Evolutionary conservation across 2,797 vertebrate genomes (phyloP).

Genomic region (Eulemur albifrons): DNA sequence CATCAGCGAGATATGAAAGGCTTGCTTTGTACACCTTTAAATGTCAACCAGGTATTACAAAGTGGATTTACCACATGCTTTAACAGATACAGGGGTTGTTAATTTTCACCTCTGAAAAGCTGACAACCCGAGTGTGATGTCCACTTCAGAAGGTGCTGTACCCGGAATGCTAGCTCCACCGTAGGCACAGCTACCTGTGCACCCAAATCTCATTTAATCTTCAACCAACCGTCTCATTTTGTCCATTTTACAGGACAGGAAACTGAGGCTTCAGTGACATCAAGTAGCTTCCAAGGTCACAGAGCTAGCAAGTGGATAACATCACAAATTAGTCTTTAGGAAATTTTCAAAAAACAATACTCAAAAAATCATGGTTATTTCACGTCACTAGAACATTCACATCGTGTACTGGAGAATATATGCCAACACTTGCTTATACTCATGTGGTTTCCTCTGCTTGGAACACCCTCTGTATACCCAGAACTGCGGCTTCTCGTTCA

Average conservation of each 20-base stretch:
- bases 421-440: too few species aligned
- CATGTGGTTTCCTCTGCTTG: too few species aligned
- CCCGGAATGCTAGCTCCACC: not conserved
- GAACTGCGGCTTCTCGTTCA: too few species aligned
- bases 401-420: too few species aligned
- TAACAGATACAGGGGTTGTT: not conserved
- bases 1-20: not conserved
- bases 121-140: not conserved
- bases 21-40: not conserved
- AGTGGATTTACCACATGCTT: not conserved
- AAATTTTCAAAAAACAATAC: not conserved
- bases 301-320: not conserved
- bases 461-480: too few species aligned
- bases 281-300: not conserved
- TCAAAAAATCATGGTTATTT: not conserved
- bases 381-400: too few species aligned
- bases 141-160: not conserved
- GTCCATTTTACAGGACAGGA: not conserved
- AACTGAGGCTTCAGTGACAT: not conserved
- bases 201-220: not conserved
- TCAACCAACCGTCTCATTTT: not conserved
- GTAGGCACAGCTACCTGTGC: not conserved
- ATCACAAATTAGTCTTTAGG: not conserved
- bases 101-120: not conserved
- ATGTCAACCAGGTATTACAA: not conserved